A percentile compares a stretch with the other conserved stretches of the same genome.
Evolutionary conservation across 2,797 vertebrate species (phyloP).

Genomic region (Pyrocephalus nanus): DNA sequence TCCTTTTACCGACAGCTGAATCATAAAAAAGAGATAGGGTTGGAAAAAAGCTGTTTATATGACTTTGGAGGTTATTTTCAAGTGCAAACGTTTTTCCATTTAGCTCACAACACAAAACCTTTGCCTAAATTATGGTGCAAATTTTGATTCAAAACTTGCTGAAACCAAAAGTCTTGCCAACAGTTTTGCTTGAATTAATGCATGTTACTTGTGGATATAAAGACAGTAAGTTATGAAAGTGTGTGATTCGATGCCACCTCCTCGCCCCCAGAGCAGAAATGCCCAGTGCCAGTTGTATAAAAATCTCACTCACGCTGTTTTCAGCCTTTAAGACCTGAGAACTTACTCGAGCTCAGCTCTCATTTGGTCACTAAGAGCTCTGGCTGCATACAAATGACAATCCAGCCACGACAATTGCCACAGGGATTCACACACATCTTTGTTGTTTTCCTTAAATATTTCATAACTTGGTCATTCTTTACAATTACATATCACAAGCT

Average conservation of each 20-base stretch:
- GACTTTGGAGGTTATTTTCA: background rate
- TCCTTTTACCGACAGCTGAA: background rate
- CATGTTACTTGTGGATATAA: background rate
- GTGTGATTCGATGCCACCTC: accelerated
- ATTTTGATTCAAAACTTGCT: background rate
- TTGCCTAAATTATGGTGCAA: background rate
- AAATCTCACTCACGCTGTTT: background rate
- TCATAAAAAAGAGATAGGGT: background rate
- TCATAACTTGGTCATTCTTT: background rate
- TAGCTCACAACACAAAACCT: background rate
- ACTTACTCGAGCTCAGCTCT: background rate
- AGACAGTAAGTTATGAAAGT: background rate
- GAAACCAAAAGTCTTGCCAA: background rate
- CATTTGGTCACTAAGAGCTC: background rate
- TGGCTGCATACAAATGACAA: background rate
- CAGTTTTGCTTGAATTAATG: background rate
- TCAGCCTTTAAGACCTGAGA: background rate
- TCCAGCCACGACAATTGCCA: background rate
- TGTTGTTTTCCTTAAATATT: background rate
- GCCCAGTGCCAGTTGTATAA: background rate
- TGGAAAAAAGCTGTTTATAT: background rate
- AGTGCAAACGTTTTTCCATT: background rate
- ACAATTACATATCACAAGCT: background rate
- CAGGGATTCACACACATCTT: background rate
- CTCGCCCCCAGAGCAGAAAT: background rate